Base-by-base conservation (phyloP, 2,113 vertebrate species). In the Callopanchax toddi region DNA sequence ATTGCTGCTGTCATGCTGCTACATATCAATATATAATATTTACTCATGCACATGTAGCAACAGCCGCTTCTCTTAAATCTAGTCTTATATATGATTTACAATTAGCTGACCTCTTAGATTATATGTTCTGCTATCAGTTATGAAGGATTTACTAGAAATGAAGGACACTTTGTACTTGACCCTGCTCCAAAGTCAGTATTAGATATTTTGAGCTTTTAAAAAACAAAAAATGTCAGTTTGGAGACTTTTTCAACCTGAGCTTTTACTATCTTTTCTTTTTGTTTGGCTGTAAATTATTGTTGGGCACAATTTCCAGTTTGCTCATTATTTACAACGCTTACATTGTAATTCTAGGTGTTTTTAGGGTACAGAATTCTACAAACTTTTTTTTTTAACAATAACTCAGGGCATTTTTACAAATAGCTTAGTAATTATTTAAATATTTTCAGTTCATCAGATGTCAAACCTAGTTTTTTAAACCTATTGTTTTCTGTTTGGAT, bases 1-100 rank as follows among this genome's bases (percentile, higher is more conserved):
- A 2, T 60, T 63, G 29, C 50, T 48, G 45, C 45, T 64, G 34
- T 43, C 50, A 44, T 42, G 40, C 55, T 29, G 32, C 40, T 51
- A 17, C 37, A 48, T 48, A 39, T 54, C 21, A 50, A 39, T 15
- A 39, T 43, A 43, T 54, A 50, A 39, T 15, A 39, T 43, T 37
- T 54, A 16, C 17, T 71, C 26, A 23, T 42, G 57, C 44, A 39
- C 46, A 40, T 50, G 59, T 68, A 32, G 68, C 66, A 57, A 21
- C 12, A 9, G 52, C 20, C n/a, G 29, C 60, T 65, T 76, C 22
- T 62, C 20, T 67, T 26, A 61, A 57, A 60, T 48, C 11, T 60
- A 66, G 78, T 82, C 76, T 81, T 81, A 78, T 23, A 56, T n/a
- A 11, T 63, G 29, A 32, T 53, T 29, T 77, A 40, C 62, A 57